Conservation (phyloP, 2,113 vertebrate genomes). For the Ictalurus furcatus region DNA sequence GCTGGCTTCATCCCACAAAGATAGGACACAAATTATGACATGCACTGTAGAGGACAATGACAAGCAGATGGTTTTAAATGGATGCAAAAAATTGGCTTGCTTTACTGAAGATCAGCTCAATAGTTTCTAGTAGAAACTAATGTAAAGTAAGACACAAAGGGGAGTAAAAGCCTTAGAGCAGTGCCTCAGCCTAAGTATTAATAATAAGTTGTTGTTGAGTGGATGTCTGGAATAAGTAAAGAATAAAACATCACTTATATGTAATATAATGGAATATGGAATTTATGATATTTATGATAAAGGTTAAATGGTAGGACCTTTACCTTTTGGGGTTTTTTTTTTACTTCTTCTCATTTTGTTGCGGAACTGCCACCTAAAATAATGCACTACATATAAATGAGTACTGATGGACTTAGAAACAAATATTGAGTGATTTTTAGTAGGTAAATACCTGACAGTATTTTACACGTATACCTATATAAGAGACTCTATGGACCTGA, state of each 20-base stretch:
- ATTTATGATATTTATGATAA: neutral
- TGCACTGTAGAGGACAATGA: neutral
- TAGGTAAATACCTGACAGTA: neutral
- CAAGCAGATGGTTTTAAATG: constrained; percentile 11
- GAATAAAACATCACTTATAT: neutral
- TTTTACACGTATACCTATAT: neutral
- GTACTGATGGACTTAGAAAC: neutral
- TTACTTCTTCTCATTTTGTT: neutral
- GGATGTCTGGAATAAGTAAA: neutral
- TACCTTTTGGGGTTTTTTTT: neutral
- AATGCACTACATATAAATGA: neutral
- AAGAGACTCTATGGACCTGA: neutral
- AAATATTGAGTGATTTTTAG: neutral
- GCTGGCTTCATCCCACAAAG: neutral
- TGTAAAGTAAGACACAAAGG: neutral
- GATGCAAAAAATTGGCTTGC: neutral
- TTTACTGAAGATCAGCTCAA: constrained; percentile 23
- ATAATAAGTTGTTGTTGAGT: neutral
- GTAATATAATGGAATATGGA: neutral
- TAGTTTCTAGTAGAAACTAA: constrained; percentile 3
- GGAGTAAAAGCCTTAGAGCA: neutral
- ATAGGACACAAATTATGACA: constrained; percentile 1
- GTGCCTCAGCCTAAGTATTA: neutral
- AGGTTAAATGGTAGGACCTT: neutral
- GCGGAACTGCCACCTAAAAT: neutral